These are phyloP conservation scores for Neoscelio sp. DNA, from an alignment of 2,888 invertebrate genomes.

Conservation along the genomic window DNA sequence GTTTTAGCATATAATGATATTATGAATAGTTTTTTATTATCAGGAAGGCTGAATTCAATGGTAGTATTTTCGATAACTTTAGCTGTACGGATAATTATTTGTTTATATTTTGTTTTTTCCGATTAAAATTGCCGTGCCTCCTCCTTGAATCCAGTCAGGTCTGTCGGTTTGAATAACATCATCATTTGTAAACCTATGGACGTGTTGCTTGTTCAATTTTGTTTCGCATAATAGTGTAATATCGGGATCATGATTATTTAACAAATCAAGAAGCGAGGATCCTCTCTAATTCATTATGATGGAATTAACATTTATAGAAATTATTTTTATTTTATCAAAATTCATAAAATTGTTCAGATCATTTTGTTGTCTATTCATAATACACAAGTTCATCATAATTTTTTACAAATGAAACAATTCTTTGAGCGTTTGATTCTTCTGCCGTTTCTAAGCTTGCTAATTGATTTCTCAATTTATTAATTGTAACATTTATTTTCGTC, in stretches of 20 bases:
- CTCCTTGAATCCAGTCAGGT: constrained; percentile 35
- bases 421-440: too few relatives aligned
- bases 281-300: constrained; percentile 48
- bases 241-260: constrained; percentile 37
- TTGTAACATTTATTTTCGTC: too few relatives aligned
- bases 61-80: constrained; percentile 48
- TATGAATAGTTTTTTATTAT: constrained; percentile 47
- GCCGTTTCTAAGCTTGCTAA: too few relatives aligned
- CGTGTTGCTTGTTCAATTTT: constrained; percentile 54
- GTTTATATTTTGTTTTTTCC: too few relatives aligned
- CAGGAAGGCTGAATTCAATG: constrained; percentile 43
- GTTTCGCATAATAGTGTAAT: constrained; percentile 51
- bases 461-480: too few relatives aligned
- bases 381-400: not conserved
- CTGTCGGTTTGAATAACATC: constrained; percentile 55
- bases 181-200: constrained; percentile 48
- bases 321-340: constrained; percentile 42
- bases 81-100: constrained; percentile 5
- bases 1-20: constrained; percentile 59
- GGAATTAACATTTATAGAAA: constrained; percentile 62
- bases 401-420: too few relatives aligned
- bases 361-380: not conserved
- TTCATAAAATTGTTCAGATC: not conserved
- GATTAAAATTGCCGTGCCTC: constrained; percentile 66
- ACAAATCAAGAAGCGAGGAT: constrained; percentile 30